phyloP scores from a whole-genome alignment of 2,888 invertebrate species.

The Erynnis tages region DNA sequence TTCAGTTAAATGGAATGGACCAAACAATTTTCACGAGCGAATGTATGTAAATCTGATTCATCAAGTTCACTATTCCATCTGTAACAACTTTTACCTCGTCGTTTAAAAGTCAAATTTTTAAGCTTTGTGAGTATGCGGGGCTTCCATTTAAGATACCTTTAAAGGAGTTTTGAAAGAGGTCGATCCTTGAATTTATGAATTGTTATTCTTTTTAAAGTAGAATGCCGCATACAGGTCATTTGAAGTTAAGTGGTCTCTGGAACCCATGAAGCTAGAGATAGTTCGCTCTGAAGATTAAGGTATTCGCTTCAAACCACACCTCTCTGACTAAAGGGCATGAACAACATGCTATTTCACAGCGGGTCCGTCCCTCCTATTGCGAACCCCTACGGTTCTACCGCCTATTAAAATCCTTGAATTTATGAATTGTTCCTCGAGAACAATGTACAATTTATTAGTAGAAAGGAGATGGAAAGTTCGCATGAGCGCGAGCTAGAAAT shows the following conservation, averaged over 20 bases:
- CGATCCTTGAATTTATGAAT: slow-evolving; percentile 11
- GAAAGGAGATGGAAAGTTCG: slow-evolving; percentile 40
- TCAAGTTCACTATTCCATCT: slow-evolving; percentile 1
- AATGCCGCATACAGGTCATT: too few relatives aligned
- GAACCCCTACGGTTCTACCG: too few relatives aligned
- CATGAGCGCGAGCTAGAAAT: slow-evolving; percentile 30
- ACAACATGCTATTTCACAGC: too few relatives aligned
- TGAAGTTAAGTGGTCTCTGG: too few relatives aligned
- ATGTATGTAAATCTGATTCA: slow-evolving; percentile 13
- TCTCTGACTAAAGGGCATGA: too few relatives aligned
- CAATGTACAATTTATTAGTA: slow-evolving; percentile 31
- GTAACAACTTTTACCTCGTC: slow-evolving; percentile 9
- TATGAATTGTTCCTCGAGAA: slow-evolving; percentile 16
- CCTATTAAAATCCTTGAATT: too few relatives aligned
- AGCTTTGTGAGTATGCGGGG: not conserved
- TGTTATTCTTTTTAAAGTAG: too few relatives aligned
- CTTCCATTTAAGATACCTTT: slow-evolving; percentile 1
- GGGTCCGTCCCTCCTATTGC: too few relatives aligned
- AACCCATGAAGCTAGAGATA: too few relatives aligned
- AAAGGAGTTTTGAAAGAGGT: not conserved
- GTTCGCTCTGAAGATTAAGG: too few relatives aligned
- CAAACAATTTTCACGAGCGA: slow-evolving; percentile 3
- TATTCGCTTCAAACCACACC: too few relatives aligned
- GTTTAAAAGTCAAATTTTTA: slow-evolving; percentile 12
- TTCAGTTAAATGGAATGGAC: not conserved